Conservation (phyloP, 1,140 invertebrate genomes). For the Drosophila oshimai region DNA sequence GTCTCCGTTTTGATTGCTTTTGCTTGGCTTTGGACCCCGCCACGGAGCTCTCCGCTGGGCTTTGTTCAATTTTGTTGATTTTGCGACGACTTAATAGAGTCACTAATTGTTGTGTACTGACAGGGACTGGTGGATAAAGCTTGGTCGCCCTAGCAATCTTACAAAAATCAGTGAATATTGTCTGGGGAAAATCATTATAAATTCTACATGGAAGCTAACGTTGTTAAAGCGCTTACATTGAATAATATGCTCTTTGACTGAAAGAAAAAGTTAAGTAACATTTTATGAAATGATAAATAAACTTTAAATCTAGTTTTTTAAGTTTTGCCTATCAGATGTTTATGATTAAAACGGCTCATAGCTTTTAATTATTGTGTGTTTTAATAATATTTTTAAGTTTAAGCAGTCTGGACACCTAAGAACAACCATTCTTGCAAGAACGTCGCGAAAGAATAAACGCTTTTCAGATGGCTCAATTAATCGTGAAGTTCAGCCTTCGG, state of each 20-base stretch:
- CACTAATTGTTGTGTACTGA: constrained; percentile 55
- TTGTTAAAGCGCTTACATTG: too few relatives aligned
- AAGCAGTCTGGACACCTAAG: too few relatives aligned
- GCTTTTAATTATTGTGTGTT: neutral
- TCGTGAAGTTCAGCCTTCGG: neutral
- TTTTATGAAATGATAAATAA: too few relatives aligned
- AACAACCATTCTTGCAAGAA: too few relatives aligned
- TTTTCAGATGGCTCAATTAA: neutral
- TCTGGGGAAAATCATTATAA: neutral
- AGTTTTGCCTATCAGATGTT: too few relatives aligned
- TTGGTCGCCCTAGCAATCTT: neutral
- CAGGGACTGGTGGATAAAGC: neutral
- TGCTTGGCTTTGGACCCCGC: constrained; percentile 18
- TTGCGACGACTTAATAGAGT: constrained; percentile 53
- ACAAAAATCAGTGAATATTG: constrained; percentile 16
- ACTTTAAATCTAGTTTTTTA: too few relatives aligned
- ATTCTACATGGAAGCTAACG: neutral
- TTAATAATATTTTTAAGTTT: neutral
- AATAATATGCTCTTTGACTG: too few relatives aligned
- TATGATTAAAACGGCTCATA: too few relatives aligned
- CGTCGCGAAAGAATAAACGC: neutral
- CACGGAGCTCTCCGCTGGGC: constrained; percentile 7
- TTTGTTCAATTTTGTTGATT: constrained; percentile 50
- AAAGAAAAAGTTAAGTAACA: too few relatives aligned
- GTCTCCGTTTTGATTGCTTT: constrained; percentile 55